Conservation (phyloP, 2,888 invertebrate genomes). For the Cephus pulcher region DNA sequence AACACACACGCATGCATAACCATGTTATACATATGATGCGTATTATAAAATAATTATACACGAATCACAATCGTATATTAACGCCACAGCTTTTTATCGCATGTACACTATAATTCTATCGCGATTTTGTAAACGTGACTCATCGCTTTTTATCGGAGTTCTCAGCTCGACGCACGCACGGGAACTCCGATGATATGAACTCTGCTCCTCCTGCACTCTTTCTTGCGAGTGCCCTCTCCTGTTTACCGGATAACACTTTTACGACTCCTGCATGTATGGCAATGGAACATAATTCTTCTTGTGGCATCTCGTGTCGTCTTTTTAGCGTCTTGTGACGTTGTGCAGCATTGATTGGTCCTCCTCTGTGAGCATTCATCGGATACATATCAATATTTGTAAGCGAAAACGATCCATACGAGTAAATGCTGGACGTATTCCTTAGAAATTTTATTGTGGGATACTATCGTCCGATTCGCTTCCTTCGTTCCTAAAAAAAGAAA, state of each 20-base stretch:
- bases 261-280: background rate
- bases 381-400: background rate
- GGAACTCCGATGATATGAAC: background rate
- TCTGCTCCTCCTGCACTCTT: background rate
- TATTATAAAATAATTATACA: background rate
- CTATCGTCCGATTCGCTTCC: background rate
- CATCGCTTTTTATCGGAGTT: background rate
- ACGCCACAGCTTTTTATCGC: background rate
- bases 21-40: background rate
- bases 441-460: background rate
- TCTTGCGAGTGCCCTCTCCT: background rate
- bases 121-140: background rate
- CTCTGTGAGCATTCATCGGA: background rate
- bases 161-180: background rate
- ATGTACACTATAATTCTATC: background rate
- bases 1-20: background rate
- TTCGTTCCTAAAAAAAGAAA: background rate
- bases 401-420: background rate
- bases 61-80: background rate
- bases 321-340: background rate
- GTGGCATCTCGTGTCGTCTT: background rate
- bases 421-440: no score
- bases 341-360: background rate
- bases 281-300: background rate
- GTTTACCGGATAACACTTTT: background rate